A percentile compares a stretch with the other conserved stretches of the same genome.
Evolutionary conservation across 2,797 vertebrate species (phyloP).

Genomic region (Cryptoprocta ferox): DNA sequence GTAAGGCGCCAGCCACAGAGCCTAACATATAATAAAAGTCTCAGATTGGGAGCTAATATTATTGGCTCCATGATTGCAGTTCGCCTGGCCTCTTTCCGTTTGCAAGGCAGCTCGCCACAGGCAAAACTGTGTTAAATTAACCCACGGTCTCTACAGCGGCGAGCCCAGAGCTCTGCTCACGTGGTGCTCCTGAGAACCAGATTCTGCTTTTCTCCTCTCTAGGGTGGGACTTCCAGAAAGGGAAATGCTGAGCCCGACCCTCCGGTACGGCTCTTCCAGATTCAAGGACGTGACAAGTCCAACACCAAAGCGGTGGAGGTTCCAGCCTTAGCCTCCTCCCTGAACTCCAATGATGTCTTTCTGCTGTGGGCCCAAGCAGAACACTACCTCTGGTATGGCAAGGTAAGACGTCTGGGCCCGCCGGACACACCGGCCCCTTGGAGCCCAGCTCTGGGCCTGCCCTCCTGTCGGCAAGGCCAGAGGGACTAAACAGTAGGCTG

Average conservation of each 20-base stretch:
- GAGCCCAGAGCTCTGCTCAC: background rate
- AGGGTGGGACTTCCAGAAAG: slow-evolving; percentile 94
- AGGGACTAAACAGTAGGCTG: background rate
- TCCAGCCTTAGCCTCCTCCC: slow-evolving; percentile 88
- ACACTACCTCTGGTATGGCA: slow-evolving; percentile 93
- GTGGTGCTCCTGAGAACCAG: background rate
- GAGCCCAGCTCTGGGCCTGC: background rate
- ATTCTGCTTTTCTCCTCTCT: background rate
- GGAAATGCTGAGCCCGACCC: slow-evolving; percentile 87
- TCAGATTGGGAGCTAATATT: background rate
- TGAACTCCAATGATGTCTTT: slow-evolving; percentile 95
- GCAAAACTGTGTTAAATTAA: background rate
- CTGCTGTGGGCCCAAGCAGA: slow-evolving; percentile 88
- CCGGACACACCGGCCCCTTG: rapidly evolving
- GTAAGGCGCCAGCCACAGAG: background rate
- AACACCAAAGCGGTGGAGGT: slow-evolving; percentile 94
- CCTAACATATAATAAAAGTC: background rate
- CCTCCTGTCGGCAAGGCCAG: background rate
- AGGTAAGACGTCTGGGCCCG: slow-evolving; percentile 86
- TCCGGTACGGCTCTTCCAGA: slow-evolving; percentile 92
- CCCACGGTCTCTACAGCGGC: background rate
- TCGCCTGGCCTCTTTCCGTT: background rate
- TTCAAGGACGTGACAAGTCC: slow-evolving; percentile 87
- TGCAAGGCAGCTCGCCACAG: background rate
- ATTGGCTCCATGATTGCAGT: background rate